phyloP scores from a whole-genome alignment of 2,888 invertebrate species.

The Euzetes globulus region DNA sequence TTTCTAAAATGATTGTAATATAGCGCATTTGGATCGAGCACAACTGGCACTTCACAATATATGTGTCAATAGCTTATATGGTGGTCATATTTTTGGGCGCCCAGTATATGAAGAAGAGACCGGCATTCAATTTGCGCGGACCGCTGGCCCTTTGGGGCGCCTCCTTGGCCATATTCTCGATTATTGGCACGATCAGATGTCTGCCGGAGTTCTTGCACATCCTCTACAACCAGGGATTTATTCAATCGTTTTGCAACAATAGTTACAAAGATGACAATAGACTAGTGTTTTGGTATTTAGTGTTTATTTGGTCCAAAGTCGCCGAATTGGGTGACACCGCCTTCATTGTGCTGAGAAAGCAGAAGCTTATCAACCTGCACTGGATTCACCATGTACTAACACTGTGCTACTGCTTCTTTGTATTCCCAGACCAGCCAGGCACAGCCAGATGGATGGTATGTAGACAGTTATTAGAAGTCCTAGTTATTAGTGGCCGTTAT shows the following conservation, averaged over 20 bases:
- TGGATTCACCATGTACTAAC: conserved; percentile 97
- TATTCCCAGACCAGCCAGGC: conserved; percentile 52
- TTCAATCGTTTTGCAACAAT: conserved; percentile 91
- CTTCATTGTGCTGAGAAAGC: conserved; percentile 79
- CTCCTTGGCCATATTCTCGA: conserved; percentile 82
- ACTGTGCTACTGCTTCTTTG: conserved; percentile 86
- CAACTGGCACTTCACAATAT: conserved; percentile 19
- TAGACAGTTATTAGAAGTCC: not conserved
- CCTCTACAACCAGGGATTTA: conserved; percentile 77
- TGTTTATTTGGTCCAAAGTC: conserved; percentile 92
- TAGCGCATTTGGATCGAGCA: not conserved
- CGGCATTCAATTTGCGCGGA: conserved; percentile 78
- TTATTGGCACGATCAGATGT: conserved; percentile 73
- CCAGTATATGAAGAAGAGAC: conserved; percentile 78
- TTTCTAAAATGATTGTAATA: not conserved
- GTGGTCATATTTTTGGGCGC: conserved; percentile 13
- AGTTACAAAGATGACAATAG: conserved; percentile 83
- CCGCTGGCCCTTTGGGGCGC: conserved; percentile 87
- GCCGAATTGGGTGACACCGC: conserved; percentile 93
- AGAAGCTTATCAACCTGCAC: conserved; percentile 85
- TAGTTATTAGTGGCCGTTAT: too few species aligned
- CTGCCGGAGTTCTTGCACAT: conserved; percentile 86
- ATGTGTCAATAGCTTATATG: conserved; percentile 11
- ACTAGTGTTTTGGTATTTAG: conserved; percentile 95
- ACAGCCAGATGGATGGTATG: conserved; percentile 63